Evolutionary conservation across 2,797 vertebrate genomes (phyloP), one percentile per base, ranked within the genome.

Genomic region (Dermochelys coriacea): DNA sequence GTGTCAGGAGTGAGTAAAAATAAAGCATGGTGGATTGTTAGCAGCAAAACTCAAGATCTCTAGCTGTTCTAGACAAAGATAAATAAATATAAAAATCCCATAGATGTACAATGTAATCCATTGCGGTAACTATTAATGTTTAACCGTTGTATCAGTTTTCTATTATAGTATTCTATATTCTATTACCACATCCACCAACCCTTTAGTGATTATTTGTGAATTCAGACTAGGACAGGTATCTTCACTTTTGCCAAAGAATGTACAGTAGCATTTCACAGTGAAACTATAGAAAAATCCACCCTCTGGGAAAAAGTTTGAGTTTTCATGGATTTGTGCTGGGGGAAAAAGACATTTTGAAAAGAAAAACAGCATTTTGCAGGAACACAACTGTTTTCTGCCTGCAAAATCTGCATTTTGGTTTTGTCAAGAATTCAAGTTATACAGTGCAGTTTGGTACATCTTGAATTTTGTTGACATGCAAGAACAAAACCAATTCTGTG

Each of bases 181-280:
- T n/a, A n/a, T n/a, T n/a, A 12, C 77, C 4, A 37, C 84, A 82
- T 85, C 88, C 89, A 84, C 9, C 85, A 1, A 50, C 83, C 0
- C 55, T 93, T 61, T 74, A 82, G 29, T 80, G 31, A 14, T 88
- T 82, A 15, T 12, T 51, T 80, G 4, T 94, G 7, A 82, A 41
- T 81, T 90, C 85, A 80, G 5, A 59, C 6, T 54, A 34, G 4
- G 47, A 87, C 86, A 68, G 0, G 5, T 88, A 25, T 85, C 15
- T 90, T 89, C 2, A 25, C 1, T 80, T 49, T 10, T 5, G 0
- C 93, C 87, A 74, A 68, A 83, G 64, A 90, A 78, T 37, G 0
- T 51, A 3, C 81, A 45, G 52, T 91, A 94, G 50, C 54, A 80
- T 95, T 91, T 95, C 77, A 80, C 47, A 90, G 64, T 82, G 89